Conservation (phyloP, 2,797 vertebrate species). For the Nothura maculosa region DNA sequence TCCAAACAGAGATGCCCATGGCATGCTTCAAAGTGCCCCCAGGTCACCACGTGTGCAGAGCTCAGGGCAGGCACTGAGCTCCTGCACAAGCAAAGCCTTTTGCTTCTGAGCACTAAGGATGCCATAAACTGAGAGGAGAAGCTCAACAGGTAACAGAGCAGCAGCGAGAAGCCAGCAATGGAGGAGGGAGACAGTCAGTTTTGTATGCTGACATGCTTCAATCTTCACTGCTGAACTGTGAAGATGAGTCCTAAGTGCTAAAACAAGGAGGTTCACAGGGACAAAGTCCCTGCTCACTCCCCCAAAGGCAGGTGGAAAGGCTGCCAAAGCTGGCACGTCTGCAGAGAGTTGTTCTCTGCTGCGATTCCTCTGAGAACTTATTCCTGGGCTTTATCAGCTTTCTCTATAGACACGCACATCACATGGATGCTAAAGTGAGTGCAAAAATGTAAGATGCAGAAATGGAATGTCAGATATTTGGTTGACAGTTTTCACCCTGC, state of each 20-base stretch:
- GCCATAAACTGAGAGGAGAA: not conserved
- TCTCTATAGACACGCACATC: not conserved
- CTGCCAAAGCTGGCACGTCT: not conserved
- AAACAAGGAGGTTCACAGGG: not conserved
- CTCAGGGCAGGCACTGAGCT: not conserved
- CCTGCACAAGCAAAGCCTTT: not conserved
- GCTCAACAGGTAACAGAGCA: not conserved
- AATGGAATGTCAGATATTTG: not conserved
- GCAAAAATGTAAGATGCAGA: slow-evolving; percentile 2
- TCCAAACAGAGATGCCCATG: not conserved
- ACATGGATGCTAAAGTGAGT: not conserved
- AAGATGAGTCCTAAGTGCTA: not conserved
- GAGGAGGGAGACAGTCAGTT: not conserved
- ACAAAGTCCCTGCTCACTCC: not conserved
- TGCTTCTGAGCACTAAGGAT: not conserved
- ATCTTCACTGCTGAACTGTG: not conserved
- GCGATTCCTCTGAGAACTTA: not conserved
- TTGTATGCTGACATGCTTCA: not conserved
- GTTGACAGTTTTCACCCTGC: not conserved
- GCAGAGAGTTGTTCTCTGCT: not conserved
- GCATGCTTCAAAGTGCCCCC: not conserved
- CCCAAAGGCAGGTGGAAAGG: not conserved
- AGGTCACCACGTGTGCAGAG: not conserved
- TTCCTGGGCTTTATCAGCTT: not conserved
- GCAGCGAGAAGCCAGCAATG: not conserved